Evolutionary conservation across 2,888 invertebrate species (phyloP), one percentile per base, ranked within the genome.

Genomic region (Schizaphis graminum): DNA sequence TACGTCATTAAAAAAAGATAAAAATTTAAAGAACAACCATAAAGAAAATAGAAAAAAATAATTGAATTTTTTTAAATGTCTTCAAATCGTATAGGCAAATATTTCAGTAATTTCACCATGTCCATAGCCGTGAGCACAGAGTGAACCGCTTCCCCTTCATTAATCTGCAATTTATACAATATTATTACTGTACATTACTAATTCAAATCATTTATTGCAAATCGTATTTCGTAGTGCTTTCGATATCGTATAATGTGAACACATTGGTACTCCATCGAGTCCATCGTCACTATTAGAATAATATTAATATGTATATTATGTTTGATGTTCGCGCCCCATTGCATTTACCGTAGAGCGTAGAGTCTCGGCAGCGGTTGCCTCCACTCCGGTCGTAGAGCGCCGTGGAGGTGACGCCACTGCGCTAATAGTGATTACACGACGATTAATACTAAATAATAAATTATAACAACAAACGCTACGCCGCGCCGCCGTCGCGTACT

Each of bases 401-500:
- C 16, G 49, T 53, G 84, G 91, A 84, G 91, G 91, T 56, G 84
- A 53, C 53, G 91, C 35, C 0, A 3, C 35, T 26, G 89, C 49
- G 61, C 44, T 24, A 90, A 47, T 41, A 77, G 16, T 57, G 77
- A 56, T 91, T 91, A 85, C 28, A 85, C 56, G 49, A 85, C 91
- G 24, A 77, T 77, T 77, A 35, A 13, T 5, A 35, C 61, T 28
- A 89, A 28, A 44, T 16, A 57, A 61, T 61, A 67, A 67, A 90
- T 90, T 90, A 67, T 35, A 49, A 86, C 41, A 91, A 91, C 44
- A 91, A 57, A 91, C 85, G 57, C 57, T 41, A 56, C 86, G 86
- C 85, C 44, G 86, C 86, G 91, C 91, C 44, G 91, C 53, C 21
- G 84, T 56, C 53, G 88, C 88, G 35, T 44, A 44, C 85, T 56